These are phyloP conservation scores for Catocala sponsa DNA, from an alignment of 2,888 invertebrate genomes.

Conservation along the genomic window DNA sequence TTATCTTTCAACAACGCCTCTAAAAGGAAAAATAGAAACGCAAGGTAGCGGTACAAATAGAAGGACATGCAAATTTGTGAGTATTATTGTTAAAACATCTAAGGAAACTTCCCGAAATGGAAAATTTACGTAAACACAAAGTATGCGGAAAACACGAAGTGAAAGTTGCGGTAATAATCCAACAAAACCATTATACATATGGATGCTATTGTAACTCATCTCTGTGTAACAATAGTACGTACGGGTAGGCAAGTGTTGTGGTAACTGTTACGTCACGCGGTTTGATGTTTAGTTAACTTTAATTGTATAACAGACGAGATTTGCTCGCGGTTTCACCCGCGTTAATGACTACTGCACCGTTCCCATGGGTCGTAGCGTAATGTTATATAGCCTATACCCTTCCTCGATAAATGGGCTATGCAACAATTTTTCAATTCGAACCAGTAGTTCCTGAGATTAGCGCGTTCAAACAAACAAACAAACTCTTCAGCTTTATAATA, in stretches of 20 bases:
- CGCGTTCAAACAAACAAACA: no score
- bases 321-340: no score
- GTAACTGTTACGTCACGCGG: constrained; percentile 38
- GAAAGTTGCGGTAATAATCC: constrained; percentile 46
- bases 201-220: constrained; percentile 47
- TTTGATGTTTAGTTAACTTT: constrained; percentile 39
- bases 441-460: no score
- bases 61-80: constrained; percentile 35
- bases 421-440: no score
- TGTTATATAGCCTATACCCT: no score
- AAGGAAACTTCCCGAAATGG: constrained; percentile 37
- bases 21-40: constrained; percentile 17
- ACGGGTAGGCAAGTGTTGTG: constrained; percentile 24
- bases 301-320: constrained; percentile 26
- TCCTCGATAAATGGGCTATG: no score
- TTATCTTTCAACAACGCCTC: constrained; percentile 7
- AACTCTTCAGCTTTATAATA: no score
- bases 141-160: constrained; percentile 38
- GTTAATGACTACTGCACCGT: no score
- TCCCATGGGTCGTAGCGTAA: no score
- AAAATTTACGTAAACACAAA: constrained; percentile 38
- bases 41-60: constrained; percentile 20
- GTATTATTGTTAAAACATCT: constrained; percentile 36
- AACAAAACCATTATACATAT: constrained; percentile 21
- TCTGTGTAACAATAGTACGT: constrained; percentile 48